Base-by-base conservation (phyloP, 2,113 vertebrate species). In the Gallinago paraguaiae region DNA sequence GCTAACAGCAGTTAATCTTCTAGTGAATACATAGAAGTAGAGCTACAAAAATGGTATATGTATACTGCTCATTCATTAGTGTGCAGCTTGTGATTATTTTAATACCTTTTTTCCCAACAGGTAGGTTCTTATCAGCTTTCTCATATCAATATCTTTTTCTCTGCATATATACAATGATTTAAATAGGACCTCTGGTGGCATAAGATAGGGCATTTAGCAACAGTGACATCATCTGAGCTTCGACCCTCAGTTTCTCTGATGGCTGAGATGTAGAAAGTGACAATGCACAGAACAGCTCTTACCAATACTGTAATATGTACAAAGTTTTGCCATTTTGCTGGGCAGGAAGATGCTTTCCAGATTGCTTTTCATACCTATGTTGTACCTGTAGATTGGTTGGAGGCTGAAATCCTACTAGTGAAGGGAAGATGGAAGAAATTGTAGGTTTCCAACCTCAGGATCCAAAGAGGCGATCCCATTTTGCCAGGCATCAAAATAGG, bases 1-100 rank as follows among this genome's bases (percentile, higher is more conserved):
- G 77, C 86, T 96, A 82, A 90, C 51, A 88, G 72, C 63, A 88
- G 46, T 88, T 95, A 95, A 96, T 91, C 69, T 92, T 75, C 82
- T 87, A 93, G 63, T 88, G 90, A 90, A 70, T 79, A 88, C 68
- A 68, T 50, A 75, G 64, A 96, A 54, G 35, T 30, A 82, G 70
- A 96, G 79, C 41, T 93, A 82, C 46, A 94, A 41, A 8, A 41
- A 33, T 27, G 28, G 28, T 45, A 35, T 51, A 48, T 3, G 3
- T 80, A 37, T n/a, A 37, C 37, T 46, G 12, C 23, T 70, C 43
- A 35, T 28, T 43, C 60, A 60, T 59, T 95, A 70, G n/a, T 0
- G 0, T 57, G 51, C 30, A 54, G 17, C 28, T 67, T 81, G 39
- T 88, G 11, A 65, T 93, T 78, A 93, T 95, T 94, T 91, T 74